These are phyloP conservation scores for Amphibalanus amphitrite DNA, from an alignment of 1,140 invertebrate genomes.

Conservation along the genomic window DNA sequence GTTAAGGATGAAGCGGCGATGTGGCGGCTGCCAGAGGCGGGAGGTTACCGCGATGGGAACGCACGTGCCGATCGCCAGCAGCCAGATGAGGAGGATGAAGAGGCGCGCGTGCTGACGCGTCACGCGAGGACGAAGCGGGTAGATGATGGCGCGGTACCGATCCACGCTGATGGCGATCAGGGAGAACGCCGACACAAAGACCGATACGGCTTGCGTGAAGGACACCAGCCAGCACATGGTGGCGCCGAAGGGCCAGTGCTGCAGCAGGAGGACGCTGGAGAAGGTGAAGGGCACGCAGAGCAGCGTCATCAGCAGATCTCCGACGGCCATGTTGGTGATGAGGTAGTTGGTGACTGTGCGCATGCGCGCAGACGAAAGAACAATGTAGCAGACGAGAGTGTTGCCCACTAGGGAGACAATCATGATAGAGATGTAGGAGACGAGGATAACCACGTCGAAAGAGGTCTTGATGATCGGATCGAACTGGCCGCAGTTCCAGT, in stretches of 20 bases:
- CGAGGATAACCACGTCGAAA: conserved; percentile 45
- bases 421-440: conserved; percentile 55
- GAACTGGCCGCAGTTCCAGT: too few species aligned
- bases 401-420: conserved; percentile 56
- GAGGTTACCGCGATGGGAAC: conserved; percentile 56
- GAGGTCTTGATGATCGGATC: too few species aligned
- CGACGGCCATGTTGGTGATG: conserved; percentile 65
- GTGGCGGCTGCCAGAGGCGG: conserved; percentile 17
- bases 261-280: conserved; percentile 47
- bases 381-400: conserved; percentile 61
- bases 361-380: conserved; percentile 56
- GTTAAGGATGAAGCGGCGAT: conserved; percentile 13
- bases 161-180: conserved; percentile 69
- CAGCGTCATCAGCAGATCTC: conserved; percentile 64
- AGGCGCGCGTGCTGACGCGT: conserved; percentile 47
- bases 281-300: conserved; percentile 73
- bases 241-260: conserved; percentile 66
- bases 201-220: conserved; percentile 56
- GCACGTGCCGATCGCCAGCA: conserved; percentile 55
- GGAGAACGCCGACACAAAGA: conserved; percentile 67
- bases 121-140: conserved; percentile 60
- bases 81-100: conserved; percentile 41
- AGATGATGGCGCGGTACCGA: conserved; percentile 71
- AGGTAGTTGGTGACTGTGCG: conserved; percentile 73
- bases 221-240: conserved; percentile 55